Evolutionary conservation across 2,888 invertebrate species (phyloP), one percentile per base, ranked within the genome.

Genomic region (Molorchus minor): DNA sequence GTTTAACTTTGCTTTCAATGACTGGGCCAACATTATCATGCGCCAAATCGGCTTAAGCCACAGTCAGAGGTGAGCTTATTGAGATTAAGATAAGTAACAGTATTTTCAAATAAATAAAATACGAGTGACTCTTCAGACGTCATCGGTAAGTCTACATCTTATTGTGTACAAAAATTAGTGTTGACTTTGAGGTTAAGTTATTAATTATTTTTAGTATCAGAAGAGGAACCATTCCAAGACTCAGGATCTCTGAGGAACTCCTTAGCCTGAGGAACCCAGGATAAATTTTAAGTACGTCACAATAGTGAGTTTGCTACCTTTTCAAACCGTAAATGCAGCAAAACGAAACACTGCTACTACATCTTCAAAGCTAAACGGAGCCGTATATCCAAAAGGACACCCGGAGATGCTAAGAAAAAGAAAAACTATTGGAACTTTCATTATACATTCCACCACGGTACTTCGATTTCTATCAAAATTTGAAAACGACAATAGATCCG

Each of bases 201-300:
- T 25, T 25, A 25, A 5, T 25, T 25, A 5, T 25, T 25, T 25
- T 25, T 25, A 5, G 3, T 25, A 25, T 3, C 3, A 3, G 8
- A 25, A 25, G 25, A 25, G 8, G 25, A 25, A 25, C 25, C 25
- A 8, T 25, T 25, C 8, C 25, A 25, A 25, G 25, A 25, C 3
- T 25, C 25, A 8, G 25, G 25, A 25, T 25, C 25, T 25, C 4
- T 56, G 49, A 33, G 19, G 47, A 33, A 56, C 41, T n/a, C 49
- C 43, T 21, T 49, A 33, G 30, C 29, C 21, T 12, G 20, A 56
- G 25, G 41, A 56, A 49, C 47, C 43, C 8, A 13, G n/a, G 3
- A 43, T 49, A 49, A 33, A 49, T 16, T 49, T 30, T 30, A 56
- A 56, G 33, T 47, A 56, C 20, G 47, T 33, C n/a, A n/a, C 1